These are phyloP conservation scores for Tympanoctomys barrerae DNA, from an alignment of 2,797 vertebrate species.

Conservation along the genomic window DNA sequence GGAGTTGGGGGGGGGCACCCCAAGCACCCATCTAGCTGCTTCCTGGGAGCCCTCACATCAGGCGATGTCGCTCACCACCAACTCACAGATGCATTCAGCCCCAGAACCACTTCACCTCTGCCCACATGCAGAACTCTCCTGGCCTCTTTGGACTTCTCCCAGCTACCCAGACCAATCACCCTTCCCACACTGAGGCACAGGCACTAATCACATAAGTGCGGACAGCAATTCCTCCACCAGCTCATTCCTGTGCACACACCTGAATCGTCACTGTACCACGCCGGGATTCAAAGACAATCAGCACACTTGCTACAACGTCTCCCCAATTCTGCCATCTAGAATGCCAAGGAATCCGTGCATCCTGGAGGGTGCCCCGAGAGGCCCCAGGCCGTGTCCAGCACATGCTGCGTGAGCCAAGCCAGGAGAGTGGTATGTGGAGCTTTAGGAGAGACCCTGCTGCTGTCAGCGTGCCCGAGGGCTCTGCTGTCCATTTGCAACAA, in stretches of 20 bases:
- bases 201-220: background rate
- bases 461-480: background rate
- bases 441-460: background rate
- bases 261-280: background rate
- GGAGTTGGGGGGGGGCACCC: too few species aligned
- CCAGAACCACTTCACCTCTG: background rate
- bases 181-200: background rate
- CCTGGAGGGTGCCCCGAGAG: background rate
- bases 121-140: background rate
- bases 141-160: background rate
- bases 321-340: background rate
- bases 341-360: background rate
- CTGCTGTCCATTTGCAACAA: background rate
- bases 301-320: background rate
- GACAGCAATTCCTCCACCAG: background rate
- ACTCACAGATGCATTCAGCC: background rate
- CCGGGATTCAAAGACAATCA: background rate
- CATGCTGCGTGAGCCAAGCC: background rate
- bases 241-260: background rate
- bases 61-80: background rate
- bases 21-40: background rate
- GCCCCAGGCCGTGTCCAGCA: background rate
- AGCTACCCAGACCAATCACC: background rate
- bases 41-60: background rate
- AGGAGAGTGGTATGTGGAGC: background rate